phyloP scores from a whole-genome alignment of 2,797 vertebrate species.

The Columba guinea region DNA sequence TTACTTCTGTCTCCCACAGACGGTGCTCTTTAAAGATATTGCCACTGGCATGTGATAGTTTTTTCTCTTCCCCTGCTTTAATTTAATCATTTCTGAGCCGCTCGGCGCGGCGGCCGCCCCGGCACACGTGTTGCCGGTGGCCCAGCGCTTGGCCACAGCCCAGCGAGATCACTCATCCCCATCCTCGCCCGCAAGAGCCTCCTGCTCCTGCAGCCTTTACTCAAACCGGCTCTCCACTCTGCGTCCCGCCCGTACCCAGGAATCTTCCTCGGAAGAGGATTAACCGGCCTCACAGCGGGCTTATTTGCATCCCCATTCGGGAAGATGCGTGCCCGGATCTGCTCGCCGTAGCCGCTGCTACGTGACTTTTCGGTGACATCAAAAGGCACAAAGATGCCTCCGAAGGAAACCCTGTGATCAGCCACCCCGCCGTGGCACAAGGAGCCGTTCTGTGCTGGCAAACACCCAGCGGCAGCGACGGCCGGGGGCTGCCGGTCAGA shows the following conservation, averaged over 20 bases:
- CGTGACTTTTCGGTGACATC: not conserved
- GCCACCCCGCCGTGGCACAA: not conserved
- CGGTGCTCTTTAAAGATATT: not conserved
- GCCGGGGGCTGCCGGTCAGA: not conserved
- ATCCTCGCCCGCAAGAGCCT: not conserved
- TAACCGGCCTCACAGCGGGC: not conserved
- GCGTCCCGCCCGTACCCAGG: not conserved
- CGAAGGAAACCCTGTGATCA: not conserved
- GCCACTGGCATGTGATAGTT: not conserved
- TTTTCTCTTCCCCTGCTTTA: too few relatives aligned
- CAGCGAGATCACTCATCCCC: not conserved
- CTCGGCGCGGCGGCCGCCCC: not conserved
- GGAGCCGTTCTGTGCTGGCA: not conserved
- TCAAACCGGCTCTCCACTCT: not conserved
- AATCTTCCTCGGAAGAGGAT: not conserved
- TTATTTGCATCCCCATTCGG: rapidly evolving
- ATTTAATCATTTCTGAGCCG: not conserved
- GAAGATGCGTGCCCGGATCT: not conserved
- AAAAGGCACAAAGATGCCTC: not conserved
- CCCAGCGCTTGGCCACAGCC: not conserved
- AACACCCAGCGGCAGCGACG: rapidly evolving
- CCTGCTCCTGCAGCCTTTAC: not conserved
- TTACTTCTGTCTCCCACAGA: not conserved
- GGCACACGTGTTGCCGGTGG: not conserved
- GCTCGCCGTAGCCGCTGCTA: rapidly evolving